A percentile compares a stretch with the other conserved stretches of the same genome.
These are phyloP conservation scores for Sussaba pulchella DNA, from an alignment of 2,888 invertebrate genomes.

Conservation along the genomic window DNA sequence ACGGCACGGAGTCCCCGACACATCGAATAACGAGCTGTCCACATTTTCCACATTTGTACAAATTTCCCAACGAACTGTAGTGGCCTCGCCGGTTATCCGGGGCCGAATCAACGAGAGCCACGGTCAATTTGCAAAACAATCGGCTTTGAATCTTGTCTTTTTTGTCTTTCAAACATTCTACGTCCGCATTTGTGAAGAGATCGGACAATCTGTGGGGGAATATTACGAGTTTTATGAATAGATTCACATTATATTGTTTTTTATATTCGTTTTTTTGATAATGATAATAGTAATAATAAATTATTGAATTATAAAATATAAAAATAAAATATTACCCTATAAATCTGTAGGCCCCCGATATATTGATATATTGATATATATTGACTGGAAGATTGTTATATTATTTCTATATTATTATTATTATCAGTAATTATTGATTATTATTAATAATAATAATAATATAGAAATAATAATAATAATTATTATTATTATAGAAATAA, in stretches of 20 bases:
- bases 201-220: conserved; percentile 89
- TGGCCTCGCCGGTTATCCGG: conserved; percentile 92
- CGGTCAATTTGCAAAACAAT: conserved; percentile 93
- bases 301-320: no score
- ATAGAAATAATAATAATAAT: no score
- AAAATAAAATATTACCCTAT: no score
- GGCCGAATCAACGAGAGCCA: conserved; percentile 90
- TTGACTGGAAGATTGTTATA: no score
- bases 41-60: conserved; percentile 92
- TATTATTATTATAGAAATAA: no score
- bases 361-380: no score
- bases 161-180: conserved; percentile 93
- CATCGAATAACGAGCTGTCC: conserved; percentile 90
- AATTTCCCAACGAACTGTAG: conserved; percentile 91
- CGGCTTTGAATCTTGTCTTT: conserved; percentile 95
- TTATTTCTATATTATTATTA: no score
- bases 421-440: no score
- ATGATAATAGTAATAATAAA: no score
- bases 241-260: background rate
- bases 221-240: background rate
- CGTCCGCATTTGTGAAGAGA: conserved; percentile 94
- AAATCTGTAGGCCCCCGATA: no score
- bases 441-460: no score
- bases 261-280: no score
- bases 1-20: conserved; percentile 90